phyloP scores from a whole-genome alignment of 2,113 vertebrate genomes.

The Centropristis striata region DNA sequence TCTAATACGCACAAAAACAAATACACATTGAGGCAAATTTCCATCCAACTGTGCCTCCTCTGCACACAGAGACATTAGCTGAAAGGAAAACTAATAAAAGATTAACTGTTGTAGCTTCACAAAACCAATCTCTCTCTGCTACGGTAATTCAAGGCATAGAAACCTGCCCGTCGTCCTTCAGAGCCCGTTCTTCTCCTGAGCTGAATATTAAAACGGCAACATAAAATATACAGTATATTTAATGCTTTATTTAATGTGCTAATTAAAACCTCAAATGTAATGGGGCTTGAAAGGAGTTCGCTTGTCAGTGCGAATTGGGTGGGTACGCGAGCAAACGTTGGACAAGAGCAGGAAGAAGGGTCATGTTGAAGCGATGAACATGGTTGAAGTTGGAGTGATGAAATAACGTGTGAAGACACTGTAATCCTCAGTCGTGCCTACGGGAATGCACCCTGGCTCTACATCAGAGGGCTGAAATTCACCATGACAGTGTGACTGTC shows the following conservation, averaged over 20 bases:
- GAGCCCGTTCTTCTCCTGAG: neutral
- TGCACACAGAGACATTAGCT: slow-evolving; percentile 52
- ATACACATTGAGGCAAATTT: slow-evolving; percentile 30
- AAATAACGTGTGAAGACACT: slow-evolving; percentile 71
- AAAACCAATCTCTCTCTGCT: neutral
- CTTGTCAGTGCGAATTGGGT: slow-evolving; percentile 45
- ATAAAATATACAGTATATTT: slow-evolving; percentile 19
- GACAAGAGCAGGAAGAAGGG: slow-evolving; percentile 46
- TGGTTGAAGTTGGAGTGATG: slow-evolving; percentile 72
- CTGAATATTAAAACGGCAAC: neutral
- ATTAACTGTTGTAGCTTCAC: slow-evolving; percentile 15
- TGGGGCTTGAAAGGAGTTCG: slow-evolving; percentile 3
- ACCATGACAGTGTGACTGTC: slow-evolving; percentile 62
- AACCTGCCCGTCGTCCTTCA: neutral
- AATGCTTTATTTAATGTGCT: neutral
- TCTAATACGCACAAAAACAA: slow-evolving; percentile 54
- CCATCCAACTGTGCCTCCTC: slow-evolving; percentile 44
- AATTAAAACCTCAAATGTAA: slow-evolving; percentile 35
- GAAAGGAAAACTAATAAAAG: slow-evolving; percentile 36
- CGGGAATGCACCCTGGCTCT: slow-evolving; percentile 49
- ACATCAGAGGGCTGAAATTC: slow-evolving; percentile 68
- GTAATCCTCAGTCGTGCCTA: slow-evolving; percentile 60
- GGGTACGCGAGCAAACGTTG: slow-evolving; percentile 10
- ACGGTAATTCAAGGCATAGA: neutral
- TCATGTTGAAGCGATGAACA: slow-evolving; percentile 61